Base-by-base conservation (phyloP, 2,888 invertebrate species). In the Metallyticus violacea region DNA sequence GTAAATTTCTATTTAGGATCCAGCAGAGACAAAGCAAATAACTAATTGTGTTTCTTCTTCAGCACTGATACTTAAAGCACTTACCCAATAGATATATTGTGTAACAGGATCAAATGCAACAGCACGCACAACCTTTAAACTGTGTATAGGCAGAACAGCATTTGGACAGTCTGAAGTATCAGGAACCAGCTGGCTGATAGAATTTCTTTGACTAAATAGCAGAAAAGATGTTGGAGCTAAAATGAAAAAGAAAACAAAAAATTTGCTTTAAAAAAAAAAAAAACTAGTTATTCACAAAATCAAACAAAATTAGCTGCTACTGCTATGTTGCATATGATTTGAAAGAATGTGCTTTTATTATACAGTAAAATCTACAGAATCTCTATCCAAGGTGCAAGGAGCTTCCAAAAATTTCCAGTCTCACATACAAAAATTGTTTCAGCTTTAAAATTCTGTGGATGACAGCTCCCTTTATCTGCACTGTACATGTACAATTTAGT, bases 91-190 rank as follows among this genome's bases (percentile, higher is more conserved):
- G 77, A 96, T 91, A 89, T 93, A 93, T 88, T 95, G 94, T 7
- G 95, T 93, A 79, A 95, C 93, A 0, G 97, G 97, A 92, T 99
- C 98, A 91, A 96, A 98, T 90, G 97, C 97, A 40, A 99, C 95
- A 0, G 97, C 96, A 89, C 95, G 94, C 0, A 97, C 95, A 89
- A 95, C 95, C 90, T 96, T 97, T 83, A 97, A 91, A 5, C 96
- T 96, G 7, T 95, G 95, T 9, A 97, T 94, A 0, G 97, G 96
- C 29, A 98, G 92, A 79, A 95, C 95, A 0, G 96, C 95, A 91
- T 97, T 97, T 0, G 96, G 97, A 89, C 97, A 97, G 90, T 98
- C 97, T 0, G 95, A 94, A 0, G 94, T 94, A 87, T 97, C 95
- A 0, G 96, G 95, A 88, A 98, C 91, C 87, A 98, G 93, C 1